Percentiles rank a stretch among this genome's conserved stretches.
Conservation (phyloP, 2,888 invertebrate species). For the Julus scanicus region DNA sequence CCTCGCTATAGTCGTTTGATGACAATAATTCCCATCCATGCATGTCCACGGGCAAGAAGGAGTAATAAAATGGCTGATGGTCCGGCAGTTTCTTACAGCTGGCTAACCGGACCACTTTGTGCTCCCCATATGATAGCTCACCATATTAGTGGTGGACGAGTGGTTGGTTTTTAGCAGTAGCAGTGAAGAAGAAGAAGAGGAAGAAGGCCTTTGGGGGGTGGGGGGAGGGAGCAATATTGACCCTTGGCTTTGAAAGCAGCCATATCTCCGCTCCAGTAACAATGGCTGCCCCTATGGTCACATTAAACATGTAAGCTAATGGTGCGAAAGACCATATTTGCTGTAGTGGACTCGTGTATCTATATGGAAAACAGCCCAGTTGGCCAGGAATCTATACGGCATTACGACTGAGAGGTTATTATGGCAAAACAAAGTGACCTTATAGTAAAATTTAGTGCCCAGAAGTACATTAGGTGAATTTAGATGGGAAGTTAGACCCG, state of each 20-base stretch:
- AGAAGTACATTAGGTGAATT: constrained; percentile 52
- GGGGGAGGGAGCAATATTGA: constrained; percentile 7
- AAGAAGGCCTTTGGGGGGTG: constrained; percentile 22
- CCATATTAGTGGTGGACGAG: constrained; percentile 42
- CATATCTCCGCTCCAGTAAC: constrained; percentile 45
- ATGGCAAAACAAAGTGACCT: constrained; percentile 53
- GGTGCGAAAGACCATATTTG: constrained; percentile 53
- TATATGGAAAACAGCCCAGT: constrained; percentile 48
- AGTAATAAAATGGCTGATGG: constrained; percentile 40
- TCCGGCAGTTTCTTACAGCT: constrained; percentile 37
- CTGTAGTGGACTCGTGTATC: constrained; percentile 49
- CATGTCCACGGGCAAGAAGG: constrained; percentile 22
- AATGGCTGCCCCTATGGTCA: constrained; percentile 50
- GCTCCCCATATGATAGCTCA: constrained; percentile 17
- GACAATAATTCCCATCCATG: constrained; percentile 12
- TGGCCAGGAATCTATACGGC: constrained; percentile 44
- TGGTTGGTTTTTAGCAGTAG: neutral
- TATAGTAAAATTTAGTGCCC: constrained; percentile 53
- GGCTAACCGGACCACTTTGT: constrained; percentile 41
- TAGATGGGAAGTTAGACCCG: constrained; percentile 51
- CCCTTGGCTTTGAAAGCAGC: constrained; percentile 31
- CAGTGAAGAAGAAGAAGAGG: neutral
- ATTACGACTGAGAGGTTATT: constrained; percentile 51
- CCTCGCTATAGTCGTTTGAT: neutral
- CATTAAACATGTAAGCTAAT: constrained; percentile 52